Conservation (phyloP, 1,140 invertebrate species). For the Zeugodacus cucurbitae region DNA sequence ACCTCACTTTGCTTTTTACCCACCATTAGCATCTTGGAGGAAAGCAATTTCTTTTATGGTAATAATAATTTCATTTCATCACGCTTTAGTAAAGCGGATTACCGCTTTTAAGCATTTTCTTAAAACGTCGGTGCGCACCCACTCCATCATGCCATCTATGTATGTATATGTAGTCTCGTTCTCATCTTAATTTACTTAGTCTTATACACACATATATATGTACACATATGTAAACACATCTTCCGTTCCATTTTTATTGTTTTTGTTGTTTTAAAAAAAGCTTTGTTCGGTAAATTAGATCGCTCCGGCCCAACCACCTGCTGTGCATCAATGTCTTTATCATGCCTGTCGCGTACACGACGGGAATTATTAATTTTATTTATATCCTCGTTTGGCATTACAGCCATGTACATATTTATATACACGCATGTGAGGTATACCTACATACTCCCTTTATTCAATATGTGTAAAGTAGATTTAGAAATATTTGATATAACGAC, state of each 20-base stretch:
- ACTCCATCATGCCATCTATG: not conserved
- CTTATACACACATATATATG: not conserved
- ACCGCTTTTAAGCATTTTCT: not conserved
- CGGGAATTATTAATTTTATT: not conserved
- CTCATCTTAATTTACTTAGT: not conserved
- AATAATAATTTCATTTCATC: constrained; percentile 31
- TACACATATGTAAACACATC: not conserved
- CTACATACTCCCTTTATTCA: not conserved
- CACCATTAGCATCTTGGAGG: not conserved
- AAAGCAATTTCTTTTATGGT: constrained; percentile 11
- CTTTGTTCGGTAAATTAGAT: not conserved
- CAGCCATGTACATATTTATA: not conserved
- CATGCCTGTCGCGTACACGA: not conserved
- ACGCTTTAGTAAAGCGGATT: constrained; percentile 22
- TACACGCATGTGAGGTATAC: not conserved
- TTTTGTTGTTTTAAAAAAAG: not conserved
- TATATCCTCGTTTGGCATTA: not conserved
- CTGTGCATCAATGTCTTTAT: constrained; percentile 3
- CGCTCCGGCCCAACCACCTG: not conserved
- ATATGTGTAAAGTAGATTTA: not conserved
- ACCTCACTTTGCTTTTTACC: not conserved
- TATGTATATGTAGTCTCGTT: no score
- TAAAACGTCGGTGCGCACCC: not conserved
- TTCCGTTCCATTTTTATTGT: not conserved
- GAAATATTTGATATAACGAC: not conserved